Evolutionary conservation across 2,888 invertebrate species (phyloP).

Genomic region (Machimus rusticus): DNA sequence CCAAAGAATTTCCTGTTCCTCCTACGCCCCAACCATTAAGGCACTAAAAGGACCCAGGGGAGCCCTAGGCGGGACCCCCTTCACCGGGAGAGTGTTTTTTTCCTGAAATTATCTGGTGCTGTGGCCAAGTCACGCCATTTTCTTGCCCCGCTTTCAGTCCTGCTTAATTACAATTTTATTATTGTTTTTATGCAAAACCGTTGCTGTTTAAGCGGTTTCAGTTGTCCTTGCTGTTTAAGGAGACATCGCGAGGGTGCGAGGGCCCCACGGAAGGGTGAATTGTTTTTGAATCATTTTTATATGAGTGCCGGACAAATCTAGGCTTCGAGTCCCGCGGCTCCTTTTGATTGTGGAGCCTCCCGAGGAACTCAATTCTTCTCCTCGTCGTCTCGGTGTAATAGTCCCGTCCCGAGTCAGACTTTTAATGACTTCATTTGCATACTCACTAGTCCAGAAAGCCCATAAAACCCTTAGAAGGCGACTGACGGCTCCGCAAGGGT

Average conservation of each 20-base stretch:
- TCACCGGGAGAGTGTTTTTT: not conserved
- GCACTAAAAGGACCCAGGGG: not conserved
- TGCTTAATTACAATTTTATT: slow-evolving; percentile 19
- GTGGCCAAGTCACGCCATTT: slow-evolving; percentile 24
- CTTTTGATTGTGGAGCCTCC: not conserved
- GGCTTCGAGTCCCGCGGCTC: not conserved
- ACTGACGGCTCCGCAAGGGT: not conserved
- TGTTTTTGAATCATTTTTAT: not conserved
- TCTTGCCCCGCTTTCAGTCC: slow-evolving; percentile 2
- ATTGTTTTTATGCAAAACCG: slow-evolving; percentile 23
- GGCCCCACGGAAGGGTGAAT: not conserved
- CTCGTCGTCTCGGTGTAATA: not conserved
- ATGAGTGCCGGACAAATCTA: not conserved
- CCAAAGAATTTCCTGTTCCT: not conserved
- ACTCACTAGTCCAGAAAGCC: slow-evolving; percentile 25
- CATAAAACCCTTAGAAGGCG: slow-evolving; percentile 6
- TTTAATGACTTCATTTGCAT: slow-evolving; percentile 43
- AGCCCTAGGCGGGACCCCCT: not conserved
- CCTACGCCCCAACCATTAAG: not conserved
- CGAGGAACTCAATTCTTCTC: not conserved
- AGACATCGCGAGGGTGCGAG: not conserved
- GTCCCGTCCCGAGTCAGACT: not conserved
- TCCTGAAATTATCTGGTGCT: slow-evolving; percentile 20
- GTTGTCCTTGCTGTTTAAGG: not conserved
- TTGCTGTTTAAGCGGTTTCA: slow-evolving; percentile 10